Evolutionary conservation across 2,888 invertebrate genomes (phyloP).

Genomic region (Aquatica leii): DNA sequence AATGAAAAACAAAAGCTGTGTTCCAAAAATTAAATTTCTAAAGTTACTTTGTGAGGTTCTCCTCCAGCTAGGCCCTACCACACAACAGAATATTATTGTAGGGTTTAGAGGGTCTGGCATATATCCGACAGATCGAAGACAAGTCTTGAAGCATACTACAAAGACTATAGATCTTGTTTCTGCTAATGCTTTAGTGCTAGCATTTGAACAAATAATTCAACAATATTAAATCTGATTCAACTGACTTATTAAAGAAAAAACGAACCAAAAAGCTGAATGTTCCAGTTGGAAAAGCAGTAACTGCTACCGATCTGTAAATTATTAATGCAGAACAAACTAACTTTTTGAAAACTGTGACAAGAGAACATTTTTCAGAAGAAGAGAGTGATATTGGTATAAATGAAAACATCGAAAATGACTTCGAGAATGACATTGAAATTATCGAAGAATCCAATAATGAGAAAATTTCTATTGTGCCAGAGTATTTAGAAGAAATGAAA

Average conservation of each 20-base stretch:
- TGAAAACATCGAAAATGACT: neutral
- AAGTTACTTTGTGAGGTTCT: too few species aligned
- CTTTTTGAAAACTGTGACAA: neutral
- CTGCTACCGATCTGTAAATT: neutral
- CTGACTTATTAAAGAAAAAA: neutral
- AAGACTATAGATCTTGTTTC: too few species aligned
- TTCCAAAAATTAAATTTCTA: too few species aligned
- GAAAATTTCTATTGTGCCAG: too few species aligned
- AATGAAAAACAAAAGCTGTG: too few species aligned
- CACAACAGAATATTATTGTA: too few species aligned
- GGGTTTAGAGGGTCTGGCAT: too few species aligned
- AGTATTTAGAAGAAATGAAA: neutral
- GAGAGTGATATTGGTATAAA: neutral
- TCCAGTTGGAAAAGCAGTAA: neutral
- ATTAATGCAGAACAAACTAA: neutral
- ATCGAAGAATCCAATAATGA: neutral
- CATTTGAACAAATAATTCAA: neutral
- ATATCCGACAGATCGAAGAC: too few species aligned
- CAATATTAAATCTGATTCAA: neutral
- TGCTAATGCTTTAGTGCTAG: neutral
- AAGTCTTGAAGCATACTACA: too few species aligned
- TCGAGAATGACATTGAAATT: neutral
- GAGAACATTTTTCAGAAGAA: neutral
- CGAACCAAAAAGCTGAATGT: neutral
- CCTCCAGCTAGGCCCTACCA: too few species aligned